Percentiles rank a stretch among this genome's conserved stretches.
phyloP scores from a whole-genome alignment of 2,888 invertebrate species.

The Diabrotica balteata region DNA sequence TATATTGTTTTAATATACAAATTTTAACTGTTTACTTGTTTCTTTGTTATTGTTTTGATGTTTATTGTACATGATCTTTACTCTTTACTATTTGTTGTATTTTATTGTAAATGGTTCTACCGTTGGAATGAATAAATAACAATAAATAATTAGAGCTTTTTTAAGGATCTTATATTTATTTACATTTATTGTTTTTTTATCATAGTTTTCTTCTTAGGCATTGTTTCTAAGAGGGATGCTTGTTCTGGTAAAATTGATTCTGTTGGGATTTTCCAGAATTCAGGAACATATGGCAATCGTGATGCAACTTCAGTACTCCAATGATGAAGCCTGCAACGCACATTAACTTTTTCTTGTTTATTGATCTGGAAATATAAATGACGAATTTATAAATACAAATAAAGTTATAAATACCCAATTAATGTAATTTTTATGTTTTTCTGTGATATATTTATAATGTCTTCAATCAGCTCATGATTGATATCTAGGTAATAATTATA shows the following conservation, averaged over 20 bases:
- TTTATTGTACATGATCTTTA: too few species aligned
- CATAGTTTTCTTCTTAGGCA: slow-evolving; percentile 40
- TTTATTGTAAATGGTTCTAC: too few species aligned
- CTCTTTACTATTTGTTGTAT: too few species aligned
- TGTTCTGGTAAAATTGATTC: slow-evolving; percentile 70
- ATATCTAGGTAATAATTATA: too few species aligned
- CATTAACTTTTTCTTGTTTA: slow-evolving; percentile 73
- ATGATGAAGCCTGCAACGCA: slow-evolving; percentile 81
- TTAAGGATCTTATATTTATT: not conserved
- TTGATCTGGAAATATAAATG: slow-evolving; percentile 67
- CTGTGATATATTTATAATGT: not conserved
- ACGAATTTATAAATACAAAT: not conserved
- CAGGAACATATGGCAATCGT: slow-evolving; percentile 63
- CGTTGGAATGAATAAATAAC: too few species aligned
- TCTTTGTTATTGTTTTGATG: too few species aligned
- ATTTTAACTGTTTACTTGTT: too few species aligned
- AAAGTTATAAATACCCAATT: too few species aligned
- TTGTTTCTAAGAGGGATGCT: slow-evolving; percentile 41
- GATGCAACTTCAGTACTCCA: slow-evolving; percentile 73
- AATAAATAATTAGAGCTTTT: not conserved
- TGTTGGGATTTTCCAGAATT: slow-evolving; percentile 65
- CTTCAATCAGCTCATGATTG: too few species aligned
- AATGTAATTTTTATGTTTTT: not conserved
- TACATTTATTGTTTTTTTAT: not conserved
- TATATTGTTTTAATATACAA: too few species aligned